These are phyloP conservation scores for Pampusana beccarii DNA, from an alignment of 2,113 vertebrate genomes.

Conservation along the genomic window DNA sequence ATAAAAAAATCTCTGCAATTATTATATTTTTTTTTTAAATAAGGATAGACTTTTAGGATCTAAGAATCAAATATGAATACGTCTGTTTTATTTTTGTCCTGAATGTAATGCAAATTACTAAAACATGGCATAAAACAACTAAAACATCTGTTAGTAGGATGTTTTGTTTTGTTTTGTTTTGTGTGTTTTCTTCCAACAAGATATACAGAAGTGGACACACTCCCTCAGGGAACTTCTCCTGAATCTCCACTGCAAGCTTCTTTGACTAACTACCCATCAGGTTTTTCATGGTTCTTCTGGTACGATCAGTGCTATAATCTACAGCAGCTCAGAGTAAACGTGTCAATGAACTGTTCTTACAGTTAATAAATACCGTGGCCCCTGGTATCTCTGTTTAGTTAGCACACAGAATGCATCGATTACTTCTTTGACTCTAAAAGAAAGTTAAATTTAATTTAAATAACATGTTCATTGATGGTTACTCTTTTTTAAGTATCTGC, in stretches of 20 bases:
- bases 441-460: conserved; percentile 60
- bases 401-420: conserved; percentile 22
- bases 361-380: conserved; percentile 50
- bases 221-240: background rate
- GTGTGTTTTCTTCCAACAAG: background rate
- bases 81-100: background rate
- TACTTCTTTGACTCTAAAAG: conserved; percentile 36
- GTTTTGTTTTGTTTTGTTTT: no score
- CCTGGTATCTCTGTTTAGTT: conserved; percentile 40
- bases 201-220: background rate
- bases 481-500: background rate
- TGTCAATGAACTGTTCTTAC: conserved; percentile 3
- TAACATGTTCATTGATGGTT: conserved; percentile 31
- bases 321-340: background rate
- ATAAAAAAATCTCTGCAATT: background rate
- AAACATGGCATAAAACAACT: background rate
- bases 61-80: background rate
- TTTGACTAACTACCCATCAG: background rate
- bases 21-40: background rate
- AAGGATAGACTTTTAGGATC: background rate
- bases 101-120: background rate
- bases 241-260: background rate
- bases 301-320: background rate
- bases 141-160: background rate
- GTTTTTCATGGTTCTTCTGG: background rate